phyloP scores from a whole-genome alignment of 2,888 invertebrate species.

The Rhyacophila evoluta region DNA sequence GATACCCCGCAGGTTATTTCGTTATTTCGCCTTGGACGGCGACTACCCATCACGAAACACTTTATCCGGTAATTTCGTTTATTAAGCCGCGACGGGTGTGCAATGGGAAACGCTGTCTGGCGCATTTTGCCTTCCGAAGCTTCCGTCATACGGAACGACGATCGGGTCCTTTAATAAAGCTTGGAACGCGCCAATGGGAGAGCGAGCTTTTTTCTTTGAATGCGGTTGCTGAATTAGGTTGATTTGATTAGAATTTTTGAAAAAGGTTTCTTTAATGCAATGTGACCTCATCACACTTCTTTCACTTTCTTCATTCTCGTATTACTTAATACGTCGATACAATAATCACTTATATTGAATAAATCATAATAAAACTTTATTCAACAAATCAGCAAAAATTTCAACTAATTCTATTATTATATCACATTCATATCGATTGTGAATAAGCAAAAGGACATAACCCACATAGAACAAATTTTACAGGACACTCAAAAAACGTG shows the following conservation, averaged over 20 bases:
- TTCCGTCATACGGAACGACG: neutral
- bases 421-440: too few species aligned
- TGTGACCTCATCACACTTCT: constrained; percentile 21
- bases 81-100: constrained; percentile 39
- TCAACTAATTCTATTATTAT: too few species aligned
- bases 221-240: too few species aligned
- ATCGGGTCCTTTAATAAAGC: neutral
- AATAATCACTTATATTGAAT: too few species aligned
- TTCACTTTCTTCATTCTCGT: too few species aligned
- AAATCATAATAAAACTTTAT: too few species aligned
- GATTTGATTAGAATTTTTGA: too few species aligned
- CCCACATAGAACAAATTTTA: too few species aligned
- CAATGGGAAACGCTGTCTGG: constrained; percentile 29
- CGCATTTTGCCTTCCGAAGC: neutral
- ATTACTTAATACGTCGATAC: too few species aligned
- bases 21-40: constrained; percentile 28
- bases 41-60: constrained; percentile 35
- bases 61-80: constrained; percentile 45
- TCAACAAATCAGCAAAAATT: too few species aligned
- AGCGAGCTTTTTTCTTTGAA: neutral
- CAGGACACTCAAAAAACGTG: too few species aligned
- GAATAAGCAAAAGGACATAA: too few species aligned
- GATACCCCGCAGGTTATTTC: constrained; percentile 35
- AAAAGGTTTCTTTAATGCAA: neutral
- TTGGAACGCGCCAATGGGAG: neutral